These are phyloP conservation scores for Pleuronectes platessa DNA, from an alignment of 2,113 vertebrate species.

Conservation along the genomic window DNA sequence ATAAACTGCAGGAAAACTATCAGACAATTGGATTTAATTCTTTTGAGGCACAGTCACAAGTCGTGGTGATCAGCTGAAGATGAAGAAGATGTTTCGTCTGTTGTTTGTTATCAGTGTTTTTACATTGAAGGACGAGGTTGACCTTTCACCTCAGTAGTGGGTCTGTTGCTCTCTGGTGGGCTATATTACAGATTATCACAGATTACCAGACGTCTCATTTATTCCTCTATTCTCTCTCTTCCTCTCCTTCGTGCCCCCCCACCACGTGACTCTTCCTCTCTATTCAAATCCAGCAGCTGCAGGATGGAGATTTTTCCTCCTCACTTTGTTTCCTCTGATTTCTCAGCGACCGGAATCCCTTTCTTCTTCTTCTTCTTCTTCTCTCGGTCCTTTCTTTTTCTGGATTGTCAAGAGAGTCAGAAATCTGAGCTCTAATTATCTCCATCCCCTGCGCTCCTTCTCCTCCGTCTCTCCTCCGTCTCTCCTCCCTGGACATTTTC, in stretches of 20 bases:
- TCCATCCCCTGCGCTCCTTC: constrained; percentile 6
- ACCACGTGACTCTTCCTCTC: background rate
- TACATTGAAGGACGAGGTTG: no score
- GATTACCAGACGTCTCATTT: constrained; percentile 9
- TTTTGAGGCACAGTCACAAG: background rate
- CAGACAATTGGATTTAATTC: background rate
- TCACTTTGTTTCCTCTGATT: background rate
- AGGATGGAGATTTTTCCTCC: constrained; percentile 8
- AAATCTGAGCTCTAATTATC: constrained; percentile 33
- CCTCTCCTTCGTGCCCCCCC: background rate
- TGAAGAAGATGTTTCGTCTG: no score
- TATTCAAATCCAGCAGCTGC: constrained; percentile 24
- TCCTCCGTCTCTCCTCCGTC: constrained; percentile 12
- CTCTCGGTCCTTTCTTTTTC: background rate
- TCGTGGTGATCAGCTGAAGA: background rate
- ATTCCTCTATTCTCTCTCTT: background rate
- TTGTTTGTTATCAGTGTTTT: no score
- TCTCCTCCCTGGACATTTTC: background rate
- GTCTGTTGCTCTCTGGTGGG: no score
- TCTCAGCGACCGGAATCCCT: constrained; percentile 5
- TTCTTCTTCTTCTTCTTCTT: background rate
- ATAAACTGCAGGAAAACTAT: no score
- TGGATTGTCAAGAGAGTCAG: constrained; percentile 14
- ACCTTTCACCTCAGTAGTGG: no score
- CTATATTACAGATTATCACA: no score